Conservation (phyloP, 1,140 invertebrate genomes). For the Drosophila chauvacae region DNA sequence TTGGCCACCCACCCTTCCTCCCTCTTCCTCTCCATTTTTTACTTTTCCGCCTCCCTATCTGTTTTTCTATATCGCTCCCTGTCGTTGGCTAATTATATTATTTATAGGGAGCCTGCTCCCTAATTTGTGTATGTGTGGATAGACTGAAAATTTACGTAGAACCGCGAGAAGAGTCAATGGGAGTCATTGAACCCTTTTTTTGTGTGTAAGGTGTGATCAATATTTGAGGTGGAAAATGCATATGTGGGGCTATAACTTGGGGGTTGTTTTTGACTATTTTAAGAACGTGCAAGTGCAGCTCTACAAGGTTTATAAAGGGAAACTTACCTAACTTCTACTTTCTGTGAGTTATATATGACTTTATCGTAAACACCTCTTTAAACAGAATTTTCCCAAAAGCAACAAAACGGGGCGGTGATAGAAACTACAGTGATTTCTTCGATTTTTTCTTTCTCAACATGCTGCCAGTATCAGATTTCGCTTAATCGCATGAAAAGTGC, state of each 20-base stretch:
- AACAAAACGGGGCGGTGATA: background rate
- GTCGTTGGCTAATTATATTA: slow-evolving; percentile 70
- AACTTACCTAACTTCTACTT: too few relatives aligned
- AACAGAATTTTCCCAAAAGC: background rate
- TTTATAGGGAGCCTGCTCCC: slow-evolving; percentile 25
- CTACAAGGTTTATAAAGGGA: background rate
- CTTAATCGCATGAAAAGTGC: slow-evolving; percentile 78
- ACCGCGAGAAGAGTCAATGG: slow-evolving; percentile 32
- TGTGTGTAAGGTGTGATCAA: slow-evolving; percentile 37
- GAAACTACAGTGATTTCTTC: slow-evolving; percentile 9
- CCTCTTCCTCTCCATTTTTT: background rate
- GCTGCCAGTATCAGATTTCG: slow-evolving; percentile 68
- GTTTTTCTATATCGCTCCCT: slow-evolving; percentile 21
- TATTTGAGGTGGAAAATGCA: slow-evolving; percentile 14
- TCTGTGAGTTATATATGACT: background rate
- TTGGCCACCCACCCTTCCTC: slow-evolving; percentile 61
- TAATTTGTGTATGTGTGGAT: slow-evolving; percentile 51
- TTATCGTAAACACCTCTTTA: background rate
- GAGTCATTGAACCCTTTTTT: slow-evolving; percentile 65
- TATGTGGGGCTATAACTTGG: background rate
- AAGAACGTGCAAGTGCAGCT: slow-evolving; percentile 1
- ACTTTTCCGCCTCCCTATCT: background rate
- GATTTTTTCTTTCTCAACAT: slow-evolving; percentile 23
- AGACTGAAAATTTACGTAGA: slow-evolving; percentile 33
- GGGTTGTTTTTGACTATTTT: background rate